Evolutionary conservation across 2,888 invertebrate genomes (phyloP), one percentile per base, ranked within the genome.

Genomic region (Drosophila recens): DNA sequence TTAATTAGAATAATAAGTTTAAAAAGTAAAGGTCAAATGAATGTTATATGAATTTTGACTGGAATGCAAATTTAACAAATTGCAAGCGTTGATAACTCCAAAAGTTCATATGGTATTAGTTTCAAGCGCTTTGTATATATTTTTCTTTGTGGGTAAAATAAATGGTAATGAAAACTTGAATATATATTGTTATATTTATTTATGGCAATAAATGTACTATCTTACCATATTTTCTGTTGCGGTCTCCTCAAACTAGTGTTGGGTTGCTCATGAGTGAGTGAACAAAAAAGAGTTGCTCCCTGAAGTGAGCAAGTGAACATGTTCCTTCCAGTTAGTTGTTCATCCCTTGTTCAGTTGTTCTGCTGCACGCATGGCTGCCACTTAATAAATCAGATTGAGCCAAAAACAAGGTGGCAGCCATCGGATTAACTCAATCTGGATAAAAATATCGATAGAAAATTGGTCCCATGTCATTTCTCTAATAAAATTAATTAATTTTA

Each of bases 1-100:
- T 40, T 38, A 2, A 9, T 34, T 11, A 10, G 30, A 48, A 49
- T 20, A 57, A 46, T 52, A 36, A n/a, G 30, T 38, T 43, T 10
- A 53, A 57, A 56, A 64, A 40, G 17, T 64, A 56, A 64, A 75
- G 75, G 75, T 75, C 75, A 79, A 75, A 79, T 75, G 75, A 75
- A 75, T 79, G 75, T 79, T 75, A 72, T 54, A 20, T 45, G 56
- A 20, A 48, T 59, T 30, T 15, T 45, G 15, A 48, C 27, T 38
- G 27, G 13, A 46, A 10, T 42, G 40, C 27, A 34, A 48, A 57
- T 42, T 58, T 58, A 34, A 42, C 23, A 49, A 42, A 23, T 51
- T 40, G 17, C 17, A 6, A 49, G 34, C 11, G 10, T 51, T 61
- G 4, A 46, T 30, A 36, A 11, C 36, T 57, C 30, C 46, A 46